Conservation (phyloP, 2,888 invertebrate species). For the Loripinus fragilis region DNA sequence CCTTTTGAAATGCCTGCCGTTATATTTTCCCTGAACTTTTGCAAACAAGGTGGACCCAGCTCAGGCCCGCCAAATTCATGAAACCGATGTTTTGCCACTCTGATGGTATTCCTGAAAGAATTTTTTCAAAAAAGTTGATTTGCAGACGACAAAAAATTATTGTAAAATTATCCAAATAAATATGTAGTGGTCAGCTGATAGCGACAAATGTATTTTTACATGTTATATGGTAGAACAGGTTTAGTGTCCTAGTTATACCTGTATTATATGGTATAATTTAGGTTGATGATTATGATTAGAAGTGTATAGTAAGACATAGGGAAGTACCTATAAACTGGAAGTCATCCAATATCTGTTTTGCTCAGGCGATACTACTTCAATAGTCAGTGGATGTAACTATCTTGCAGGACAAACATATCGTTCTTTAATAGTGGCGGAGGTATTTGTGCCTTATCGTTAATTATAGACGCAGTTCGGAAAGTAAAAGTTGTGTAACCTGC, state of each 20-base stretch:
- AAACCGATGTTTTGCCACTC: no score
- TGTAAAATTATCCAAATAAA: no score
- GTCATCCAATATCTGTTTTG: constrained; percentile 7
- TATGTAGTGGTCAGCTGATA: neutral
- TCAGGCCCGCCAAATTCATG: no score
- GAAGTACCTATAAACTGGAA: constrained; percentile 17
- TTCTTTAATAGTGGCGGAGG: neutral
- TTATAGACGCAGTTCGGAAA: neutral
- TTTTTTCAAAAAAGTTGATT: no score
- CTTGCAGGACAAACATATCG: neutral
- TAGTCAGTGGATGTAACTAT: neutral
- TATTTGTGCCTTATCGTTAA: neutral
- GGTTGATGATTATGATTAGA: neutral
- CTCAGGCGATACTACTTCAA: neutral
- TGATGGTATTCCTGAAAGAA: no score
- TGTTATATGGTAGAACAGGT: neutral
- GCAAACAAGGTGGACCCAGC: no score
- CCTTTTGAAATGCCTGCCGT: no score
- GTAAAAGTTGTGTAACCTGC: neutral
- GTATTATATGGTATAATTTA: constrained; percentile 1
- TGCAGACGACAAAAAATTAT: no score
- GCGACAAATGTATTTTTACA: neutral
- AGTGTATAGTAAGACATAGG: neutral
- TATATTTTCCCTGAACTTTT: no score
- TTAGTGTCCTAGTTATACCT: constrained; percentile 11